These are phyloP conservation scores for Morbakka virulenta DNA, from an alignment of 30 jellyfish, hydroid and myxozoan species.

Conservation along the genomic window DNA sequence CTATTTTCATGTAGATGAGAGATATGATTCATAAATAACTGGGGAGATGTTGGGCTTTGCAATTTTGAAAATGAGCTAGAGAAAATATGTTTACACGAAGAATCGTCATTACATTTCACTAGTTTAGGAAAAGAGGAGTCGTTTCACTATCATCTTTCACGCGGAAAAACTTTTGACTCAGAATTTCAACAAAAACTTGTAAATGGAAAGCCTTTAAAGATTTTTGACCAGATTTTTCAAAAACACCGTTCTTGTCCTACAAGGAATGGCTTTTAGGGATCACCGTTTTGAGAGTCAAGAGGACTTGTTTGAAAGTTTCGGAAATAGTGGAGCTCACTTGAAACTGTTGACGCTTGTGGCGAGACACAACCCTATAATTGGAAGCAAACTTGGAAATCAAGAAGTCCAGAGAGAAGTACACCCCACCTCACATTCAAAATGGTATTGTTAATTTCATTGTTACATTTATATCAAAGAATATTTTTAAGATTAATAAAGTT, in stretches of 20 bases:
- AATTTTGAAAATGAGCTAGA: constrained; percentile 2
- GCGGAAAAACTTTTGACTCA: constrained; percentile 7
- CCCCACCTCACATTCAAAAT: constrained; percentile 47
- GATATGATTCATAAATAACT: not conserved
- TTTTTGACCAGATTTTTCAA: constrained; percentile 23
- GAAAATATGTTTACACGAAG: constrained; percentile 4
- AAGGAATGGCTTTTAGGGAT: constrained; percentile 39
- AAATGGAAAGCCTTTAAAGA: constrained; percentile 10
- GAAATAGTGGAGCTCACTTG: constrained; percentile 44
- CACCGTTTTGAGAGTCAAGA: constrained; percentile 47
- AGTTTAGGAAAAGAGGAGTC: constrained; percentile 6
- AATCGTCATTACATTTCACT: not conserved
- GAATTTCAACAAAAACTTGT: not conserved
- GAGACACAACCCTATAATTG: constrained; percentile 23
- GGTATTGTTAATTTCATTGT: constrained; percentile 14
- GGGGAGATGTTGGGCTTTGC: constrained; percentile 3
- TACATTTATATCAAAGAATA: constrained; percentile 10
- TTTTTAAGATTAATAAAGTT: not conserved
- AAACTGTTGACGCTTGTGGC: constrained; percentile 41
- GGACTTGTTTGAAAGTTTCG: too few relatives aligned
- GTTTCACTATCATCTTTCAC: not conserved
- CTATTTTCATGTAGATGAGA: constrained; percentile 1
- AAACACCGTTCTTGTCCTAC: constrained; percentile 48
- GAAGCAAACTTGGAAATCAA: constrained; percentile 41
- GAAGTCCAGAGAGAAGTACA: constrained; percentile 50